Evolutionary conservation across 1,140 invertebrate genomes (phyloP).

Genomic region (Drosophila serrata): DNA sequence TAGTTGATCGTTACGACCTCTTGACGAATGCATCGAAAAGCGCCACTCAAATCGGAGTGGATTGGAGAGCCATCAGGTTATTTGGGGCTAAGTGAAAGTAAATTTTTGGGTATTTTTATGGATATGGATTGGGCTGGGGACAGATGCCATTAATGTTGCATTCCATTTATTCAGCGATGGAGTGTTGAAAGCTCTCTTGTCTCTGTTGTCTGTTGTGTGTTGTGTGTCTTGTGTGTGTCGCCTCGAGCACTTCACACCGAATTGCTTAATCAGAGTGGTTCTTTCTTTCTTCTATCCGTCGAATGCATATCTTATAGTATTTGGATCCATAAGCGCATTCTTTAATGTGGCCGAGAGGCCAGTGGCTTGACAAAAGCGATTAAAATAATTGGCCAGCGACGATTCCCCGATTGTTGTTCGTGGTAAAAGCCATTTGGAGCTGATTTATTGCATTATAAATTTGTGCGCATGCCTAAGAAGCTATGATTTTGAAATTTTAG

Average conservation of each 20-base stretch:
- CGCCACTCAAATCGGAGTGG: conserved; percentile 58
- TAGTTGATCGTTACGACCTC: conserved; percentile 54
- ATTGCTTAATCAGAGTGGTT: conserved; percentile 75
- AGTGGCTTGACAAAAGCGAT: conserved; percentile 73
- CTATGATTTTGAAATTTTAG: conserved; percentile 79
- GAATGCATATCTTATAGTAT: conserved; percentile 13
- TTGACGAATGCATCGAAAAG: conserved; percentile 33
- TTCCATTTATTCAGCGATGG: conserved; percentile 59
- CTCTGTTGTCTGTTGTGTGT: conserved; percentile 17
- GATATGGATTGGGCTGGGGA: conserved; percentile 8
- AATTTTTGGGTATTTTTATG: conserved; percentile 77
- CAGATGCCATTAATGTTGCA: conserved; percentile 73
- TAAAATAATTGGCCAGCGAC: conserved; percentile 82
- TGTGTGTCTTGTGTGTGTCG: conserved; percentile 10
- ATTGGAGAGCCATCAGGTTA: conserved; percentile 45
- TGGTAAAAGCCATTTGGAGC: conserved; percentile 76
- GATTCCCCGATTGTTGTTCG: conserved; percentile 43
- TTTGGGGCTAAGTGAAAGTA: conserved; percentile 75
- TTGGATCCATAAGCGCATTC: conserved; percentile 43
- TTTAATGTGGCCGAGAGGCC: conserved; percentile 47
- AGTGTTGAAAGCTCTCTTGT: conserved; percentile 78
- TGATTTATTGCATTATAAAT: conserved; percentile 83
- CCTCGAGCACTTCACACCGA: conserved; percentile 65
- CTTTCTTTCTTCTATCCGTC: conserved; percentile 16
- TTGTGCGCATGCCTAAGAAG: conserved; percentile 81